Base-by-base conservation (phyloP, 2,113 vertebrate species). In the Ardeotis arabs region DNA sequence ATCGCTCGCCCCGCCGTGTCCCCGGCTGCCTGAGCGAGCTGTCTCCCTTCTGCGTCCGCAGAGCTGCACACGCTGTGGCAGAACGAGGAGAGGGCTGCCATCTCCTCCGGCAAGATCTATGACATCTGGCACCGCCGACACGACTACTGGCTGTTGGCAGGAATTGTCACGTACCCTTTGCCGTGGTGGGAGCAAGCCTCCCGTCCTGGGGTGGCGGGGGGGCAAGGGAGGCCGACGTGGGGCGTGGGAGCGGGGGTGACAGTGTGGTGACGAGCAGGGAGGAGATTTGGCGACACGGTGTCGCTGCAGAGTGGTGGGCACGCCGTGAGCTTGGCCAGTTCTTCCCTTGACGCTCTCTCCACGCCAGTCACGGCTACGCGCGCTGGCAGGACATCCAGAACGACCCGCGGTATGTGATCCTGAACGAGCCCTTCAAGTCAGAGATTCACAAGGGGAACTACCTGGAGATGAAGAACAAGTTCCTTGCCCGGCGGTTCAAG, bases 321-420 rank as follows among this genome's bases (percentile, higher is more conserved):
- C 11, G 53, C 75, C 35, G 6, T 72, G 2, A 4, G 20, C 63
- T 68, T 68, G 76, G 86, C 50, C 2, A 5, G 33, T 87, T 77
- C 67, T 76, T 84, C 84, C 98, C 98, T 98, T 98, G 96, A 98
- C 95, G 0, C 31, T 27, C 37, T 7, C 45, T 28, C 68, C 5
- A 25, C 59, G 29, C 75, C 97, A 99, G 99, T 84, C 99, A 99
- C 0, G 99, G 99, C 96, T 99, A 99, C 1, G 99, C 99, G 60
- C 99, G 99, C 95, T 99, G 99, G 99, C 99, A 99, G 95, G 99
- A 99, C 98, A 99, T 99, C 93, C 99, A 99, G 98, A 99, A 99
- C 1, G 99, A 99, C 97, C 99, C 99, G 0, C 98, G 98, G 17
- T 99, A 99, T 1, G 98, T 99, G 62, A 99, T 99, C 94, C 98